phyloP scores from a whole-genome alignment of 2,797 vertebrate genomes.

The Sternarchorhynchus goeldii region DNA sequence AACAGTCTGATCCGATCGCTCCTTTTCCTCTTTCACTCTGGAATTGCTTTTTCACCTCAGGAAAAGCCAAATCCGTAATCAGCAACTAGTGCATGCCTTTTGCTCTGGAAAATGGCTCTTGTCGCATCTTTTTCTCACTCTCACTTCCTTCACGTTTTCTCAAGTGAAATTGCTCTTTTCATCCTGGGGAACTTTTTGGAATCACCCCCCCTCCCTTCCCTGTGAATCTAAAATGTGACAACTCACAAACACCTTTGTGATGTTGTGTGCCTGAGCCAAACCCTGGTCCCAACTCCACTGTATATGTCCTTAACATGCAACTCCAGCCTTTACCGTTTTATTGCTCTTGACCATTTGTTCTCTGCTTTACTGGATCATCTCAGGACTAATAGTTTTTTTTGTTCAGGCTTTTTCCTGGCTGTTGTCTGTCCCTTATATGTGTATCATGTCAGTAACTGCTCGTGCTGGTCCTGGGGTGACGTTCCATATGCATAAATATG shows the following conservation, averaged over 20 bases:
- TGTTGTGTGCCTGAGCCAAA: background rate
- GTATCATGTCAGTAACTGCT: slow-evolving; percentile 18
- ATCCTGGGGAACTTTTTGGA: slow-evolving; percentile 4
- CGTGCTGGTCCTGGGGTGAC: slow-evolving; percentile 6
- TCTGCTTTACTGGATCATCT: slow-evolving; percentile 65
- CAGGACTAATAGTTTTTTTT: slow-evolving; percentile 49
- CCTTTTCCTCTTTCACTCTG: slow-evolving; percentile 68
- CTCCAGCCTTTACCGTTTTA: slow-evolving; percentile 7
- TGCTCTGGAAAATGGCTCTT: slow-evolving; percentile 55
- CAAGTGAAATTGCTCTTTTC: slow-evolving; percentile 55
- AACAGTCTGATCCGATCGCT: slow-evolving; percentile 58
- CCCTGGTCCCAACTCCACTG: background rate
- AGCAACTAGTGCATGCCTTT: slow-evolving; percentile 79
- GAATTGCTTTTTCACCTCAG: slow-evolving; percentile 52
- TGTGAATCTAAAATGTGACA: slow-evolving; percentile 21
- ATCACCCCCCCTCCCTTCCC: background rate
- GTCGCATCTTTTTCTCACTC: slow-evolving; percentile 38
- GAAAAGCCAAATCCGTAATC: slow-evolving; percentile 54
- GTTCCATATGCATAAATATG: background rate
- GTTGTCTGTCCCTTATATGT: slow-evolving; percentile 42
- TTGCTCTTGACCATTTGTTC: slow-evolving; percentile 20
- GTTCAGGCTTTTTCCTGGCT: slow-evolving; percentile 44
- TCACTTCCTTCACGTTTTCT: slow-evolving; percentile 51
- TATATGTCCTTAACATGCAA: slow-evolving; percentile 35
- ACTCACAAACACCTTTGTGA: background rate